Conservation (phyloP, 2,888 invertebrate genomes). For the Crematogaster levior region DNA sequence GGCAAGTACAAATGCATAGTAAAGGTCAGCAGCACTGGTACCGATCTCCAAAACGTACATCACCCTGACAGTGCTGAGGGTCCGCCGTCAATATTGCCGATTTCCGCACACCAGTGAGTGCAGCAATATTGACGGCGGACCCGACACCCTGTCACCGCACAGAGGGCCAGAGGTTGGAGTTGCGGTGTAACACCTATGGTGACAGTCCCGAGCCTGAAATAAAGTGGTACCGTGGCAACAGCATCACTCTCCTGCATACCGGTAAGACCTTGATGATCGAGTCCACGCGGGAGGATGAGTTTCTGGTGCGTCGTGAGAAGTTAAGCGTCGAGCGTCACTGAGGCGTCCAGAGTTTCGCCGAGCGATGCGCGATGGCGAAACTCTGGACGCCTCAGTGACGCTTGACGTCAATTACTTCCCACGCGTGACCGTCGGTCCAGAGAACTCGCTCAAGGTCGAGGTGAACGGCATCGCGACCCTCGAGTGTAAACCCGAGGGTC, state of each 20-base stretch:
- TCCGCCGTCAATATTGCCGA: slow-evolving; percentile 92
- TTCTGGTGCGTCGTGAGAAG: slow-evolving; percentile 96
- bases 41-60: slow-evolving; percentile 94
- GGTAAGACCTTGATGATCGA: slow-evolving; percentile 90
- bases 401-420: slow-evolving; percentile 97
- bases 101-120: too few species aligned
- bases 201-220: slow-evolving; percentile 95
- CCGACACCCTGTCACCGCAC: too few species aligned
- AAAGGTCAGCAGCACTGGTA: slow-evolving; percentile 93
- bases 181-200: slow-evolving; percentile 93
- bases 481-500: slow-evolving; percentile 95
- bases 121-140: too few species aligned
- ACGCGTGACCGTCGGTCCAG: slow-evolving; percentile 95
- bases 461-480: slow-evolving; percentile 94
- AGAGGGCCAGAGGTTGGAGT: slow-evolving; percentile 92
- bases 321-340: too few species aligned
- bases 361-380: slow-evolving; percentile 93
- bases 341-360: too few species aligned
- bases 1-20: slow-evolving; percentile 96
- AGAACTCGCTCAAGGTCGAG: slow-evolving; percentile 95
- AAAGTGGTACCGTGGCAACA: slow-evolving; percentile 82
- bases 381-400: slow-evolving; percentile 92
- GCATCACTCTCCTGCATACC: slow-evolving; percentile 70
- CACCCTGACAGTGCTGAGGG: slow-evolving; percentile 93
- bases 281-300: slow-evolving; percentile 92